Percentiles rank a stretch among this genome's conserved stretches.
Conservation (phyloP, 2,888 invertebrate genomes). For the Bimastos eiseni region DNA sequence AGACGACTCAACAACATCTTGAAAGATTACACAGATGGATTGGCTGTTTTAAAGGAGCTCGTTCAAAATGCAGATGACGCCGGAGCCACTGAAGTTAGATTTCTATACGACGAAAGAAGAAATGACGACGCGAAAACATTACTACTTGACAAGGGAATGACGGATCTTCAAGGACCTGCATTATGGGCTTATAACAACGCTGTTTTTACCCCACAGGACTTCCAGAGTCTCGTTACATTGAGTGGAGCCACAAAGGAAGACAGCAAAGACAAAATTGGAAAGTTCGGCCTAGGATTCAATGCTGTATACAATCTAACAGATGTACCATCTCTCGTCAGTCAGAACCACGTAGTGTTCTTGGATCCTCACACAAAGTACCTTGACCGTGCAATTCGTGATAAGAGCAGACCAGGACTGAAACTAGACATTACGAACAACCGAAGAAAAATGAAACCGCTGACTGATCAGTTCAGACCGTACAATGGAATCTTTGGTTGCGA, state of each 20-base stretch:
- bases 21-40: slow-evolving; percentile 53
- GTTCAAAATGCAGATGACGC: slow-evolving; percentile 57
- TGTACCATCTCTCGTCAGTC: slow-evolving; percentile 55
- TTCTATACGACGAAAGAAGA: slow-evolving; percentile 51
- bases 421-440: slow-evolving; percentile 44
- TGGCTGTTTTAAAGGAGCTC: slow-evolving; percentile 53
- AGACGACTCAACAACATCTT: slow-evolving; percentile 48
- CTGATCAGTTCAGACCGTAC: slow-evolving; percentile 52
- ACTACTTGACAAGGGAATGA: slow-evolving; percentile 49
- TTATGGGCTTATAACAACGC: slow-evolving; percentile 54
- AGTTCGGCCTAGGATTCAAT: slow-evolving; percentile 57
- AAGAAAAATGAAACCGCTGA: slow-evolving; percentile 42
- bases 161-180: slow-evolving; percentile 52
- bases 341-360: slow-evolving; percentile 51
- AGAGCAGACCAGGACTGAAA: slow-evolving; percentile 46
- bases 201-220: slow-evolving; percentile 49
- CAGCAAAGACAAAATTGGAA: slow-evolving; percentile 50
- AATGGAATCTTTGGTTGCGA: slow-evolving; percentile 48
- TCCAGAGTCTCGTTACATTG: slow-evolving; percentile 50
- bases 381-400: slow-evolving; percentile 41
- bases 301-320: slow-evolving; percentile 58
- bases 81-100: slow-evolving; percentile 49
- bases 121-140: slow-evolving; percentile 44
- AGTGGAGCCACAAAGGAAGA: slow-evolving; percentile 53
- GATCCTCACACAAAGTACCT: slow-evolving; percentile 54